Evolutionary conservation across 2,888 invertebrate genomes (phyloP).

Genomic region (Eremobia ochroleuca): DNA sequence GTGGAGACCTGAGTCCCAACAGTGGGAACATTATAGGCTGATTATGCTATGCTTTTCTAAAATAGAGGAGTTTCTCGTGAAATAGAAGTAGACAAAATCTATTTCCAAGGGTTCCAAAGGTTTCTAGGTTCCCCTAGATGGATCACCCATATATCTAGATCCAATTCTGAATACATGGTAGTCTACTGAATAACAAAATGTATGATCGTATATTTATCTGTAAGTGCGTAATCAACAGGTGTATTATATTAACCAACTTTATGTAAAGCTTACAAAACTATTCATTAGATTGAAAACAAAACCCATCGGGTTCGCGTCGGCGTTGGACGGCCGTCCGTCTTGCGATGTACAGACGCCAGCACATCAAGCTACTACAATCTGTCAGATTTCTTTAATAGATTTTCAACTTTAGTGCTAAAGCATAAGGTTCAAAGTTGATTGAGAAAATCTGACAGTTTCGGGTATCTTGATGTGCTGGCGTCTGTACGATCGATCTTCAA

Average conservation of each 20-base stretch:
- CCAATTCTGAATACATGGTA: slow-evolving; percentile 1
- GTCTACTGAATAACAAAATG: slow-evolving; percentile 45
- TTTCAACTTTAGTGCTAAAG: too few relatives aligned
- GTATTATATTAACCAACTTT: slow-evolving; percentile 61
- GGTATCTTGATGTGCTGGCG: too few relatives aligned
- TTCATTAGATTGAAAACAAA: slow-evolving; percentile 57
- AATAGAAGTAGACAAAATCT: not conserved
- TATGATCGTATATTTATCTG: slow-evolving; percentile 41
- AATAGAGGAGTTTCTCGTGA: not conserved
- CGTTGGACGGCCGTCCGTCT: slow-evolving; percentile 49
- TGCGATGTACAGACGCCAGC: slow-evolving; percentile 11
- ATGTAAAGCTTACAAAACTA: slow-evolving; percentile 60
- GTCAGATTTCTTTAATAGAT: too few relatives aligned
- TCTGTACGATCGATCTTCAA: slow-evolving; percentile 43
- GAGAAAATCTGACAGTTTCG: too few relatives aligned
- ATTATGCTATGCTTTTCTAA: too few relatives aligned
- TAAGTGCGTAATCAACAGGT: slow-evolving; percentile 57
- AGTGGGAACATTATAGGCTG: too few relatives aligned
- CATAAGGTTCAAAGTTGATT: too few relatives aligned
- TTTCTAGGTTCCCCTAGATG: not conserved
- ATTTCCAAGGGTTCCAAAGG: not conserved
- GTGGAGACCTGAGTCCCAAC: too few relatives aligned
- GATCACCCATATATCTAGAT: not conserved
- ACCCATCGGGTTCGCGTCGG: slow-evolving; percentile 38
- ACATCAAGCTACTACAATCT: too few relatives aligned